Percentiles rank a stretch among this genome's conserved stretches.
phyloP scores from a whole-genome alignment of 2,797 vertebrate genomes.

The Hyperoplus lanceolatus region DNA sequence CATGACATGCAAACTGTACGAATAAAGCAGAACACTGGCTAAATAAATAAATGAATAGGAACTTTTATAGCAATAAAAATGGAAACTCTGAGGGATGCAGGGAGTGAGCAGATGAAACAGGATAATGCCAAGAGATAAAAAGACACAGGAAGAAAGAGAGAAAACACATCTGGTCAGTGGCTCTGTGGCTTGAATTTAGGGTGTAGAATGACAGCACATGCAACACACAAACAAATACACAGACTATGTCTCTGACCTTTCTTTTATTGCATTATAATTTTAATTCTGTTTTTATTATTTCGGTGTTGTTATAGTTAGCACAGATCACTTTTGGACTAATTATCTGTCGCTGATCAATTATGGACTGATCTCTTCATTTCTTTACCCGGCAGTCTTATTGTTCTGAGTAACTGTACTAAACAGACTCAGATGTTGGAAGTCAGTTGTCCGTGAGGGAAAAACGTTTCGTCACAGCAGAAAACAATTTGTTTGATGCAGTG shows the following conservation, averaged over 20 bases:
- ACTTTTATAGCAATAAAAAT: conserved; percentile 30
- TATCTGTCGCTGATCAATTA: conserved; percentile 64
- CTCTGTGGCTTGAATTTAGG: conserved; percentile 62
- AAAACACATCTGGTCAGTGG: conserved; percentile 69
- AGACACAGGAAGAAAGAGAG: conserved; percentile 34
- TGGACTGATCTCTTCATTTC: conserved; percentile 59
- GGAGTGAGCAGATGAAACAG: conserved; percentile 30
- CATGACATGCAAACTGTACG: background rate
- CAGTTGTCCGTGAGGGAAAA: conserved; percentile 62
- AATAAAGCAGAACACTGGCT: conserved; percentile 47
- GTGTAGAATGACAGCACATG: conserved; percentile 64
- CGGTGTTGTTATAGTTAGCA: conserved; percentile 20
- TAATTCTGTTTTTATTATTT: conserved; percentile 17
- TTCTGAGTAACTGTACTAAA: conserved; percentile 72
- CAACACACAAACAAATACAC: conserved; percentile 30
- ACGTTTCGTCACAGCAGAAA: conserved; percentile 81
- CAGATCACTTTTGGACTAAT: conserved; percentile 44
- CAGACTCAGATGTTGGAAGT: conserved; percentile 79
- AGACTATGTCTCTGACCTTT: background rate
- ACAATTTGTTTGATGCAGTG: conserved; percentile 78
- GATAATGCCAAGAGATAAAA: conserved; percentile 27
- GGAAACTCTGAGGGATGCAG: conserved; percentile 33
- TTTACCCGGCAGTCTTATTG: conserved; percentile 61
- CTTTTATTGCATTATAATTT: conserved; percentile 14
- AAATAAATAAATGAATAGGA: conserved; percentile 10